Base-by-base conservation (phyloP, 1,140 invertebrate species). In the Trachymyrmex septentrionalis region DNA sequence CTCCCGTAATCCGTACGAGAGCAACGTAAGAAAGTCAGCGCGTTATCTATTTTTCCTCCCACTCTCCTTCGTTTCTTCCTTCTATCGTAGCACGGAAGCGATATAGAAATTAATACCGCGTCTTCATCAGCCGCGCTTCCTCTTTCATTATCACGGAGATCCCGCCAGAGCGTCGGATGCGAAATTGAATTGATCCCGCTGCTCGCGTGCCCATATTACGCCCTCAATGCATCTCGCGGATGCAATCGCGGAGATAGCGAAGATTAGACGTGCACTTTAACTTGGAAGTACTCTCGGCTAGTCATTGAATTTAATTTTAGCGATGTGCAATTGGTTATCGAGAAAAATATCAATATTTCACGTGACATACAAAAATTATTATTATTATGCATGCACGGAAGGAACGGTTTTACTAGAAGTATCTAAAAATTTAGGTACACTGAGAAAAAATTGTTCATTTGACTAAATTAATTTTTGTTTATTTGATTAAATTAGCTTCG, bases 161-260 rank as follows among this genome's bases (percentile, higher is more conserved):
- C 30, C 53, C 50, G 57, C 24, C 38, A 21, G 38, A 16, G 50
- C 21, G 69, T 73, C 57, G 24, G 38, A 84, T 87, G 71, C 72
- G 66, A 82, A 69, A 80, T 86, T 78, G 88, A 72, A 85, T 86
- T 84, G 82, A 84, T 59, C 67, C 3, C 30, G 38, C 64, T 44
- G 16, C 48, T 21, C 55, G 53, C 19, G n/a, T 16, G 27, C 21
- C 34, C 21, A 30, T 4, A 84, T 84, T 59, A 75, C 3, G n/a
- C 9, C 12, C 14, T 10, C 34, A 24, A 73, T 73, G 48, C 48
- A 34, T 34, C 63, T 14, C 76, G 44, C 59, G 27, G 19, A 80
- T 67, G 48, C 48, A 80, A 67, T 67, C 48, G 30, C 27, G 19
- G 44, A 44, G 24, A 24, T 66, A 38, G 48, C 30, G 9, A 63